Evolutionary conservation across 2,888 invertebrate species (phyloP), one percentile per base, ranked within the genome.

Genomic region (Volucella bombylans): DNA sequence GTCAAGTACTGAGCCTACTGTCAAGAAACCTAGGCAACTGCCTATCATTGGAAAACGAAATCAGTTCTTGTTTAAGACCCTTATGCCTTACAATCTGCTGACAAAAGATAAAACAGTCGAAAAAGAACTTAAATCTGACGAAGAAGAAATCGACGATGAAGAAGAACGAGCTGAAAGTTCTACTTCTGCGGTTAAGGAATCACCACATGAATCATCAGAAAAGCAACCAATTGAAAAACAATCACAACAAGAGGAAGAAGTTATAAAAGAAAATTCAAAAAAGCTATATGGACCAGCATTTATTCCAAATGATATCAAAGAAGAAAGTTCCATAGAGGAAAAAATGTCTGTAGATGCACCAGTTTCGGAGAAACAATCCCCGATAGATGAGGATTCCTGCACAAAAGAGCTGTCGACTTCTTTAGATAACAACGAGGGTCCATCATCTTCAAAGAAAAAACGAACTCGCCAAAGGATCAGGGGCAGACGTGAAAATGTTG

Each of bases 1-100:
- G 10, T 69, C 87, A 61, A 69, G 67, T 72, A 55, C 62, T 86
- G 61, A 79, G 8, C 8, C 49, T 0, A 31, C 31, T 31, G 31
- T 39, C 3, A 87, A 88, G 87, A 89, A 88, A 64, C 6, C 76
- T 0, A 89, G 87, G 49, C 90, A 89, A 52, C 83, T 93, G 43
- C 93, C 93, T 8, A 89, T 93, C 76, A 92, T 93, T 88, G 93
- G 93, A 38, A 92, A 92, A 86, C 88, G 92, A 4, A 91, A 91
- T 86, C 91, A 91, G 74, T 90, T 89, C 65, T 90, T 90, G 87
- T 90, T 91, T 65, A 91, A 90, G 87, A 82, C 90, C 4, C 71
- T 89, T 2, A 89, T 88, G 78, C 76, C 87, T 1, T 86, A 89
- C 67, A 87, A 88, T 55, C 88, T 88, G 0, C 89, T 90, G n/a